Evolutionary conservation across 1,140 invertebrate genomes (phyloP), one percentile per base, ranked within the genome.

Genomic region (Leptinotarsa undecemlineata): DNA sequence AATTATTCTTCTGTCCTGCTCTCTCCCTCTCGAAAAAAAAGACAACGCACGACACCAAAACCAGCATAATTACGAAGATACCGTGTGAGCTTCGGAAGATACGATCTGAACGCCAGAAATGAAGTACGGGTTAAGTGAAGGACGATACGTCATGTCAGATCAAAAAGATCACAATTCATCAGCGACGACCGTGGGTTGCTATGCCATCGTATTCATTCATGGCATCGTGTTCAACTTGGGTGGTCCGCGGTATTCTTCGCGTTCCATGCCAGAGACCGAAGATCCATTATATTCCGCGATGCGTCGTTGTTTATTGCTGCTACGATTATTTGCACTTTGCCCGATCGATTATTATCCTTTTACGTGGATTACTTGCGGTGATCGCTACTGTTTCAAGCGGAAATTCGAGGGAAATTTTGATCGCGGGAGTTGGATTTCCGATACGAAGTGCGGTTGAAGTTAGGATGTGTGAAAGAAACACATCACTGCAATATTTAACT

Each of bases 151-250:
- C 78, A 80, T 77, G 77, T 76, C 73, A 75, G 77, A 80, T 80
- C 79, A 80, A 74, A 77, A 74, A 74, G 79, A 79, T 79, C 79
- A 80, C 79, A 80, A 80, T 80, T 80, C 79, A 80, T 80, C 79
- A 80, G 79, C 57, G 71, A 48, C 79, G 78, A 0, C 33, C 33
- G 79, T 81, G 78, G 80, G 80, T 79, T 81, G 80, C 79, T 81
- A 76, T 78, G 77, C 74, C 74, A 42, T 42, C 33, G 78, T 79
- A 79, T 78, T 81, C 79, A 82, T 82, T 80, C 79, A 82, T 81
- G 77, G 78, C 73, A 48, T 80, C 77, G 78, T 80, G 79, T 57
- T 74, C 79, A 51, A 76, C 78, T 82, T 80, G 81, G 79, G 81
- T 80, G 79, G 79, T 80, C 79, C 74, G 42, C 78, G 70, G 60